Evolutionary conservation across 2,888 invertebrate genomes (phyloP).

Genomic region (Ptychoptera albimana): DNA sequence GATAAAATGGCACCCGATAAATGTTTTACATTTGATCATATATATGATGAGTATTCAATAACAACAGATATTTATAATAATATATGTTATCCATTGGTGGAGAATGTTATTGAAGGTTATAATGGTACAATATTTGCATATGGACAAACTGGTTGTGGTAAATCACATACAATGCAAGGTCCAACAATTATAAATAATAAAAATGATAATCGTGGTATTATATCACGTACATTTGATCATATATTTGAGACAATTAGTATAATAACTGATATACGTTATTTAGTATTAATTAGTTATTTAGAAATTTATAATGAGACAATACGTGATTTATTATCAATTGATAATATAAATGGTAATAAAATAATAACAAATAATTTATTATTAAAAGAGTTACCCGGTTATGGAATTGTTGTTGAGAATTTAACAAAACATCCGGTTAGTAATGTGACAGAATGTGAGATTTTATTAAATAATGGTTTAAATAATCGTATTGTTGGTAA

Average conservation of each 20-base stretch:
- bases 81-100: slow-evolving; percentile 66
- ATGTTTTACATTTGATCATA: slow-evolving; percentile 69
- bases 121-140: slow-evolving; percentile 89
- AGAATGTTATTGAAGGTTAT: slow-evolving; percentile 80
- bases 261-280: slow-evolving; percentile 50
- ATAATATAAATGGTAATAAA: slow-evolving; percentile 20
- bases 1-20: slow-evolving; percentile 45
- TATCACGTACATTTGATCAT: slow-evolving; percentile 72
- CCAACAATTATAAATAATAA: slow-evolving; percentile 6
- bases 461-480: slow-evolving; percentile 58
- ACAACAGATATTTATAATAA: slow-evolving; percentile 80
- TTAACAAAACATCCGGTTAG: slow-evolving; percentile 62
- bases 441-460: slow-evolving; percentile 58
- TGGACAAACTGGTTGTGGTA: slow-evolving; percentile 85
- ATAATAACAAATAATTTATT: slow-evolving; percentile 24
- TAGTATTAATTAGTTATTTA: slow-evolving; percentile 43
- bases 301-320: slow-evolving; percentile 94
- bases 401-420: slow-evolving; percentile 37
- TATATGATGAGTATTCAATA: slow-evolving; percentile 58
- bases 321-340: slow-evolving; percentile 67
- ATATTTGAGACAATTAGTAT: slow-evolving; percentile 73
- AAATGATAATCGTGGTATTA: slow-evolving; percentile 37
- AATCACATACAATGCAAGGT: slow-evolving; percentile 83
- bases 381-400: slow-evolving; percentile 35
- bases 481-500: slow-evolving; percentile 67